Evolutionary conservation across 2,113 vertebrate species (phyloP).

Genomic region (Gymnarchus niloticus): DNA sequence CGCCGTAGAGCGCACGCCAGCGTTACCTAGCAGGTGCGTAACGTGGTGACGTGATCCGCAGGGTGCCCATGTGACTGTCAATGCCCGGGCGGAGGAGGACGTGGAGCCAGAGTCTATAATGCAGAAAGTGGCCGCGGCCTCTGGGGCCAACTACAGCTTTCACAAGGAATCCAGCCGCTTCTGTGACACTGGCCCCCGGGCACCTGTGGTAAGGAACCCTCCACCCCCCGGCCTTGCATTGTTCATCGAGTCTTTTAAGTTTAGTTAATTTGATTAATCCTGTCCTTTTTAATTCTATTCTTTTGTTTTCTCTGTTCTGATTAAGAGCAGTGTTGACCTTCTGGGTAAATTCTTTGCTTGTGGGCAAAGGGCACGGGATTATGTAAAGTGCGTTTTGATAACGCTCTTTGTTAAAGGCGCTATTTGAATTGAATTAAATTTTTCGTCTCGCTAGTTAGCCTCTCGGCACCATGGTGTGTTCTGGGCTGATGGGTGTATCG

Average conservation of each 20-base stretch:
- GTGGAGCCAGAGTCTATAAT: conserved; percentile 81
- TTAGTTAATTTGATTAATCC: neutral
- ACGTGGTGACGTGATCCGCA: conserved; percentile 35
- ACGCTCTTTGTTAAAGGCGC: too few relatives aligned
- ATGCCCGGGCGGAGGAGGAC: conserved; percentile 82
- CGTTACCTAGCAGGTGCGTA: neutral
- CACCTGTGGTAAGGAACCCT: conserved; percentile 75
- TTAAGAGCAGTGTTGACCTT: neutral
- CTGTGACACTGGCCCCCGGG: conserved; percentile 62
- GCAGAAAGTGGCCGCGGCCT: conserved; percentile 82
- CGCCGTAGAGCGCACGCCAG: too few relatives aligned
- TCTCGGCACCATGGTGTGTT: neutral
- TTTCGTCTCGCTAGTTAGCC: neutral
- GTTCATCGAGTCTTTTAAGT: neutral
- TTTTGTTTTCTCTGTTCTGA: neutral
- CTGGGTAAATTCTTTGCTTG: neutral
- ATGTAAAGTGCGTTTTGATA: too few relatives aligned
- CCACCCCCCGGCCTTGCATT: neutral
- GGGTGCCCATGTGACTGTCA: conserved; percentile 90
- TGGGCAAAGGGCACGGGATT: too few relatives aligned
- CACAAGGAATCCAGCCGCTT: conserved; percentile 64
- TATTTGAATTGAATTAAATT: too few relatives aligned
- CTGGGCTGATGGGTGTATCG: neutral
- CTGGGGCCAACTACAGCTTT: conserved; percentile 79
- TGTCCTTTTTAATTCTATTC: neutral